These are phyloP conservation scores for Isichthys henryi DNA, from an alignment of 2,113 vertebrate genomes.

Conservation along the genomic window DNA sequence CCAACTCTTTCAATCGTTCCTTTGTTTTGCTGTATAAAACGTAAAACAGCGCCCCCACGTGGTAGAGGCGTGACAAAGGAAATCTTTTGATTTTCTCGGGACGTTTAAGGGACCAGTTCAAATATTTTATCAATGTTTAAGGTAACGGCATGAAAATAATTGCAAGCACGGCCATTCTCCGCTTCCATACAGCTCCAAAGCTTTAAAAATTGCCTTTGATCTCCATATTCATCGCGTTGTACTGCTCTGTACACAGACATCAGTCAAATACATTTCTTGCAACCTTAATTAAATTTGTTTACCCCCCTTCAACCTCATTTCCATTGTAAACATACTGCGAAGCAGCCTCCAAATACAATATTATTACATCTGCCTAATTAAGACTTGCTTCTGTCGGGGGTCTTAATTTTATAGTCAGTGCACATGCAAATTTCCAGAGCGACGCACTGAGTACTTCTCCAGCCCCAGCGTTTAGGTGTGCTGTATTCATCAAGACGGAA, in stretches of 20 bases:
- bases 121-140: not conserved
- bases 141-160: not conserved
- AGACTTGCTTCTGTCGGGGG: conserved; percentile 48
- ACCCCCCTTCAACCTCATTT: conserved; percentile 3
- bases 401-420: conserved; percentile 57
- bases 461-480: conserved; percentile 31
- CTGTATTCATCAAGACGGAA: conserved; percentile 30
- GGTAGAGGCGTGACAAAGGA: not conserved
- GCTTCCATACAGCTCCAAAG: not conserved
- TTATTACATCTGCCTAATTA: conserved; percentile 54
- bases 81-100: conserved; percentile 31
- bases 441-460: conserved; percentile 25
- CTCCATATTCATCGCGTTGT: not conserved
- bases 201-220: not conserved
- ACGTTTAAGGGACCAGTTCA: not conserved
- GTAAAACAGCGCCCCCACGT: conserved; percentile 39
- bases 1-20: not conserved
- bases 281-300: not conserved
- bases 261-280: conserved; percentile 4
- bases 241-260: not conserved
- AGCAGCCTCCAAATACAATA: conserved; percentile 32
- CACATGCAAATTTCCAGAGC: conserved; percentile 50
- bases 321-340: conserved; percentile 21
- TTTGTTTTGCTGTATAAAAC: conserved; percentile 15
- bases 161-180: not conserved